Evolutionary conservation across 2,797 vertebrate genomes (phyloP), one percentile per base, ranked within the genome.

Genomic region (Oryzias dopingdopingensis): DNA sequence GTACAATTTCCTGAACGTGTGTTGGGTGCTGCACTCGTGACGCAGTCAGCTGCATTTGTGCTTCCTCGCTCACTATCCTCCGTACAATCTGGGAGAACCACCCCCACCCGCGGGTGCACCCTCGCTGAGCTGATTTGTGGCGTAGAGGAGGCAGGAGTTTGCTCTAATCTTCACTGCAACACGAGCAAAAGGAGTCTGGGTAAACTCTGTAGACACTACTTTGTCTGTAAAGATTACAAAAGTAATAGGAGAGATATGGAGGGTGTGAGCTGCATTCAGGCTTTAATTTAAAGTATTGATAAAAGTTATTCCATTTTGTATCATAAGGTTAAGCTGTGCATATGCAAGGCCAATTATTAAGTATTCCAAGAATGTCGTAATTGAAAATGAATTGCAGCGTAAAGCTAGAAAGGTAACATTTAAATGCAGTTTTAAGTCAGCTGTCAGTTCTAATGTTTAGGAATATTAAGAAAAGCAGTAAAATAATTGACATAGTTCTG

Each of bases 1-100:
- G 60, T 22, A 42, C 80, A 57, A 85, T 90, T 89, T 88, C 84
- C 86, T 56, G 69, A 65, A 79, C 58, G 59, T 81, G 53, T 20
- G 70, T 68, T 42, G 59, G 17, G 20, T 67, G 76, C 81, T 80
- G 80, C 77, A 77, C 76, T 61, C 52, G 58, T 82, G 83, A 82
- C 69, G 81, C 83, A 77, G 60, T 61, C 62, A 73, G 61, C 49
- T 59, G 55, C 58, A 37, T 45, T 74, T 32, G 7, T 62, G 52
- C 57, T 76, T 56, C 65, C 67, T 84, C 76, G 61, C 54, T 53
- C 20, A 46, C 59, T 76, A 76, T 81, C 80, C 62, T 67, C 77
- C 77, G 78, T 85, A 76, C 79, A 77, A 85, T 88, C 78, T 76
- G 58, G 85, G 76, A 76, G 62, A 56, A 72, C 77, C 52, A 23